Base-by-base conservation (phyloP, 2,888 invertebrate genomes). In the Trissoscelio sp. region DNA sequence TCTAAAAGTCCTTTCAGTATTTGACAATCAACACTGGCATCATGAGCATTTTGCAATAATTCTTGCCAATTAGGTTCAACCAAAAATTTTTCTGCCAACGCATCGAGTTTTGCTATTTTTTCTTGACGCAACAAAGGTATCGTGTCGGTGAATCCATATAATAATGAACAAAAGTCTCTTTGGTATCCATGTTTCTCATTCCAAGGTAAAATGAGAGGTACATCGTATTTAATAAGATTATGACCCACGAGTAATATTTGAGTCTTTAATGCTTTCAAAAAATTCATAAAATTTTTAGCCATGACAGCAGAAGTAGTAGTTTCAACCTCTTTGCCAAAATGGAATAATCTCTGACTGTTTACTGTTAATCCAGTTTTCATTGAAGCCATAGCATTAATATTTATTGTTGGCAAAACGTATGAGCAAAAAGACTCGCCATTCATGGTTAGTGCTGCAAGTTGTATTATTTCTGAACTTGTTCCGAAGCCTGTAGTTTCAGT, bases 401-500 rank as follows among this genome's bases (percentile, higher is more conserved):
- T 42, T 37, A 6, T 37, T 9, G 7, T 39, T 2, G 22, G 42
- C n/a, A 58, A 12, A 18, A 42, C 14, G 18, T 42, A 58, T 9
- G 80, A 28, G 20, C 20, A 46, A n/a, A 55, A 55, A 55, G 37
- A 39, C 2, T 16, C 7, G n/a, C 34, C 22, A 12, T 58, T 42
- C 16, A 18, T 57, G 5, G 24, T 24, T 9, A 31, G 9, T 12
- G 78, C 64, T n/a, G 70, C 62, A 55, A 79, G 55, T 55, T 79
- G 78, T 18, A 79, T 14, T n/a, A 79, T 73, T 20, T 79, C 67
- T 22, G 73, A 11, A 24, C 34, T 16, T 55, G 64, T 44, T 16
- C 60, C 73, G 67, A 79, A 79, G 12, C 79, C 72, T 37, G 72
- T 72, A 6, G 72, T 72, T 46, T 81, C 75, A 20, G 58, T 58